Percentiles rank a stretch among this genome's conserved stretches.
Evolutionary conservation across 92 coral and sea anemone species (phyloP).

Genomic region (Parazoanthus darwini): DNA sequence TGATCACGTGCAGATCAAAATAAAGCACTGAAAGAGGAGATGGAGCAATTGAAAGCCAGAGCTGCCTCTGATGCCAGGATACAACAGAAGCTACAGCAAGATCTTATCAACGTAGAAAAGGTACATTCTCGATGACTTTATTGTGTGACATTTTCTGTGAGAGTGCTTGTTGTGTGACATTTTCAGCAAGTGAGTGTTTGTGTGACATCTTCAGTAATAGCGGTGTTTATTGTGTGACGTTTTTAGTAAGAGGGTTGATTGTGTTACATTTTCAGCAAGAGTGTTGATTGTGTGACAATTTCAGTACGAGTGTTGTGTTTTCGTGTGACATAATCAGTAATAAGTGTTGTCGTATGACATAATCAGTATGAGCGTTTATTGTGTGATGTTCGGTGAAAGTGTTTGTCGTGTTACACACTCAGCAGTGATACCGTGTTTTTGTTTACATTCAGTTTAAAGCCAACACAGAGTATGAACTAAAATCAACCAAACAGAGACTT

Average conservation of each 20-base stretch:
- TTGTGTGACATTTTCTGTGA: neutral
- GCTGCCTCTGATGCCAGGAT: conserved; percentile 81
- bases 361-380: neutral
- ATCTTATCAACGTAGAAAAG: conserved; percentile 83
- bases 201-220: neutral
- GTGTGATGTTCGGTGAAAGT: no score
- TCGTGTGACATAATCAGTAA: no score
- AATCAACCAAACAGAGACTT: conserved; percentile 81
- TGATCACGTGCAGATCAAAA: conserved; percentile 67
- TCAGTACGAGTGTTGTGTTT: no score
- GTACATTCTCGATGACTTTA: conserved; percentile 25
- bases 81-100: conserved; percentile 95
- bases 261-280: no score
- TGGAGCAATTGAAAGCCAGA: conserved; percentile 76
- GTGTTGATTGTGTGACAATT: neutral
- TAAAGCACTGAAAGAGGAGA: conserved; percentile 75
- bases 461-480: conserved; percentile 89
- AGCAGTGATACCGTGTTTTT: neutral
- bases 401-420: neutral
- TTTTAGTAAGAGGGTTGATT: neutral
- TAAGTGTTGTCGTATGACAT: no score
- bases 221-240: no score
- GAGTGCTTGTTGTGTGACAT: neutral
- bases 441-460: conserved; percentile 78
- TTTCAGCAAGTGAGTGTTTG: neutral